Conservation (phyloP, 2,113 vertebrate genomes). For the Lamprologus tigripictilis region DNA sequence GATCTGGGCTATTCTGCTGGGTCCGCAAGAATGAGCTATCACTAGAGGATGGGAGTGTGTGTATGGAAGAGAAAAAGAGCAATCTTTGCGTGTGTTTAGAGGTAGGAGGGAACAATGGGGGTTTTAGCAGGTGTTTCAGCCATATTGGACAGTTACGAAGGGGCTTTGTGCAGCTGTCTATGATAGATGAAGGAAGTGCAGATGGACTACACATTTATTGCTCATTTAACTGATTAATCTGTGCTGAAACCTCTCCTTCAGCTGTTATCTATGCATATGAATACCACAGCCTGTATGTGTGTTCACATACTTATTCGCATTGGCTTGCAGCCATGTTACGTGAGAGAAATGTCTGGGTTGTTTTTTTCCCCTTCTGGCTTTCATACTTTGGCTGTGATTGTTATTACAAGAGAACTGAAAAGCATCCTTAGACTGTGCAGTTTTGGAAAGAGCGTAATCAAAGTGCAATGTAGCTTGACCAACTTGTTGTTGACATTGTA, state of each 20-base stretch:
- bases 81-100: not conserved
- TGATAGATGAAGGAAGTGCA: not conserved
- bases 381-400: not conserved
- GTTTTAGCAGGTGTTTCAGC: constrained; percentile 34
- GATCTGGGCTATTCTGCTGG: constrained; percentile 36
- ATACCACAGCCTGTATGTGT: not conserved
- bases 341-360: not conserved
- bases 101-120: not conserved
- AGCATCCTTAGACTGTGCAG: not conserved
- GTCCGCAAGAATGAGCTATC: constrained; percentile 20
- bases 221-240: constrained; percentile 8
- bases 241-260: not conserved
- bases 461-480: not conserved
- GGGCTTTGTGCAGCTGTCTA: not conserved
- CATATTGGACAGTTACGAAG: constrained; percentile 12
- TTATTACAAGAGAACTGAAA: not conserved
- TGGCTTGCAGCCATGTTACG: not conserved
- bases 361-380: not conserved
- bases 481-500: not conserved
- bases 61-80: not conserved
- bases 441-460: not conserved
- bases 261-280: not conserved
- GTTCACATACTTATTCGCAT: not conserved
- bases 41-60: not conserved
- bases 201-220: not conserved